Percentiles rank a stretch among this genome's conserved stretches.
Evolutionary conservation across 2,888 invertebrate genomes (phyloP).

Genomic region (Cataglyphis livida): DNA sequence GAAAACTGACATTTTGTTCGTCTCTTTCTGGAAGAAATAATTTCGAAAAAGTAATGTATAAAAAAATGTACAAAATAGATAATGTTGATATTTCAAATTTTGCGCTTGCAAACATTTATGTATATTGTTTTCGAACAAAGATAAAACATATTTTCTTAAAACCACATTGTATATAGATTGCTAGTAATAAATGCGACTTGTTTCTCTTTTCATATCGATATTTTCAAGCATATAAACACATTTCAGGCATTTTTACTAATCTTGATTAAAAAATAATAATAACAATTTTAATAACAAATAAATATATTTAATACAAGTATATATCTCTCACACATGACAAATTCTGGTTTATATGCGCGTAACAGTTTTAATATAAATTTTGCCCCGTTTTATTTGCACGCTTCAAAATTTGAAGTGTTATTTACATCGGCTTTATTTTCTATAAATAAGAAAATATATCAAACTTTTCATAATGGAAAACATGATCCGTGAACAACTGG

Average conservation of each 20-base stretch:
- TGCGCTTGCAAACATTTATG: not conserved
- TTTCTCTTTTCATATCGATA: not conserved
- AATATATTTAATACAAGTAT: not conserved
- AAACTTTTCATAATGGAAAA: slow-evolving; percentile 1
- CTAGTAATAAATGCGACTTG: not conserved
- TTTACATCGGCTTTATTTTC: slow-evolving; percentile 10
- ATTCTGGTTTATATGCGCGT: not conserved
- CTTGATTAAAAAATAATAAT: not conserved
- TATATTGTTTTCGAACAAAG: slow-evolving; percentile 7
- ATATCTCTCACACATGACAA: not conserved
- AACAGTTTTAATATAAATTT: slow-evolving; percentile 21
- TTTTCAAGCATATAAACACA: not conserved
- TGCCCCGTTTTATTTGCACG: not conserved
- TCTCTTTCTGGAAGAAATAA: not conserved
- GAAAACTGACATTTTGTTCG: not conserved
- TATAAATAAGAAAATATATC: not conserved
- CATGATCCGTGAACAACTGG: not conserved
- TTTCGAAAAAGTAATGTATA: slow-evolving; percentile 1
- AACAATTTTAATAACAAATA: not conserved
- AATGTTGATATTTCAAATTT: slow-evolving; percentile 23
- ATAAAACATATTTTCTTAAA: not conserved
- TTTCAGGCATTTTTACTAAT: not conserved
- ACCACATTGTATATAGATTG: not conserved
- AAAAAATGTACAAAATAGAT: not conserved
- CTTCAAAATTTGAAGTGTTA: slow-evolving; percentile 6